Base-by-base conservation (phyloP, 2,888 invertebrate genomes). In the Cyrtodaria siliqua region DNA sequence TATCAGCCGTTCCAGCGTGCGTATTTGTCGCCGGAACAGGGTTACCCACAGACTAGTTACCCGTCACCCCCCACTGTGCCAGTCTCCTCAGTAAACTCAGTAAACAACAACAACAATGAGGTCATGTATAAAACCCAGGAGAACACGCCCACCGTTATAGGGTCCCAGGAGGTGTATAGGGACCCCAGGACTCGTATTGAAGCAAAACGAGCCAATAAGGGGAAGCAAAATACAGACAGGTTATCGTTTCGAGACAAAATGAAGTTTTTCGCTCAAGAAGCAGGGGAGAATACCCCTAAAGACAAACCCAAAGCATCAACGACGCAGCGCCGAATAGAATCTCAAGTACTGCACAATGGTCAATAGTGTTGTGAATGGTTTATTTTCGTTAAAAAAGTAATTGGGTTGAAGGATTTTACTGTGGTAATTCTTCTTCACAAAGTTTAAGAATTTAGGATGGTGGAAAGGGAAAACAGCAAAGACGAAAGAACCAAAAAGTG, bases 261-360 rank as follows among this genome's bases (percentile, higher is more conserved):
- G 98, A 98, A 98, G 94, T 97, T 99, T 97, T 99, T 99, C 94
- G 99, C 99, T 50, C 95, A 97, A 94, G 98, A 99, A 94, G 96
- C 98, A 16, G 99, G 99, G 49, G 98, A 98, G 92, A 95, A 96
- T 91, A 97, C 98, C 77, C 98, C 98, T 83, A 96, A 97, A 94
- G 97, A 98, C 93, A 98, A 98, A 94, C 96, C 98, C 71, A 99
- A 98, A 94, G 97, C 97, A 93, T 99, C 98, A 44, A 95, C 97
- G 88, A 98, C 98, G 66, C 98, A 99, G 76, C 78, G 88, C 61
- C 69, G 84, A 61, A 90, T 91, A 61, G 91, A 91, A 89, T 90
- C 89, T 88, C 87, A 89, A 74, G 76, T 90, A 50, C 63, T 77
- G 18, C 78, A 81, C 50, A 90, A 89, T 68, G 90, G 90, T 26